These are phyloP conservation scores for Mystacornis crossleyi DNA, from an alignment of 2,113 vertebrate genomes.

Conservation along the genomic window DNA sequence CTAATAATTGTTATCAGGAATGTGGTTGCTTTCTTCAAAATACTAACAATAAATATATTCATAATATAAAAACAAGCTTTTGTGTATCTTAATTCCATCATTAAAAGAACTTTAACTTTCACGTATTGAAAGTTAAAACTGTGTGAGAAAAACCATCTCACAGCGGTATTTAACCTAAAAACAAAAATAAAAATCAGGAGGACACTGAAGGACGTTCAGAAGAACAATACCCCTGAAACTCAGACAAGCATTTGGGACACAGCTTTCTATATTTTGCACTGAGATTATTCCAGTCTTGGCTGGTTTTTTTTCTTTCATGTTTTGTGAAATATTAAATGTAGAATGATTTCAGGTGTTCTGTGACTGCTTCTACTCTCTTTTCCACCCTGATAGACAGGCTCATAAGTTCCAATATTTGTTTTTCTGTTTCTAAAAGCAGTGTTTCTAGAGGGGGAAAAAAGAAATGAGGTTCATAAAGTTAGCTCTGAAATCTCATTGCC, in stretches of 20 bases:
- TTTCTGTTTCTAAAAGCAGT: background rate
- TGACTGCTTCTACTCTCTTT: background rate
- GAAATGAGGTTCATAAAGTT: background rate
- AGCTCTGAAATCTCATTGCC: conserved; percentile 13
- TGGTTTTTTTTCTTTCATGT: background rate
- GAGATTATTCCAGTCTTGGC: background rate
- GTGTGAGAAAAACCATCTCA: background rate
- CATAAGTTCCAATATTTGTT: background rate
- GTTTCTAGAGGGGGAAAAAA: background rate
- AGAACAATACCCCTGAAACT: background rate
- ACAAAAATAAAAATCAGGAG: background rate
- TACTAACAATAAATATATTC: background rate
- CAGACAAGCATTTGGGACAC: background rate
- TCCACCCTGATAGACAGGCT: background rate
- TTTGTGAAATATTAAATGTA: background rate
- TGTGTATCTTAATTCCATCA: background rate
- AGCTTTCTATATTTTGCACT: background rate
- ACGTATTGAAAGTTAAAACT: background rate
- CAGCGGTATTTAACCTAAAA: background rate
- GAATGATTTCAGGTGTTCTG: background rate
- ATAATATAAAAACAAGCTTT: background rate
- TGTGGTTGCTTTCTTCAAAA: background rate
- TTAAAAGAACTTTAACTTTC: background rate
- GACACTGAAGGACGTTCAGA: fast-evolving
- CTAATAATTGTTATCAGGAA: background rate